These are phyloP conservation scores for Drosophila tanythrix DNA, from an alignment of 2,888 invertebrate genomes.

Conservation along the genomic window DNA sequence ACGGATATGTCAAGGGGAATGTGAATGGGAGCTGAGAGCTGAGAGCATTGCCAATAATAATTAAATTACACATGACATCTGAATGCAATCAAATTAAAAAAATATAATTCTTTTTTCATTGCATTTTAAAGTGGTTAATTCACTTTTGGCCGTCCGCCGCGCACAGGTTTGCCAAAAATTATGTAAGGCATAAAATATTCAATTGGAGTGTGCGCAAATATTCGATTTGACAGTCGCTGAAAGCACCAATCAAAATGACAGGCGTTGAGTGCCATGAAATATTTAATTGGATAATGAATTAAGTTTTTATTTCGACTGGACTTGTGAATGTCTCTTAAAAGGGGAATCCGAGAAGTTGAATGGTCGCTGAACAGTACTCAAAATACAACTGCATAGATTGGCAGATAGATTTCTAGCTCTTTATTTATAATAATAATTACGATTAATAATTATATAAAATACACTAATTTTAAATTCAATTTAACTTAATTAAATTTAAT, in stretches of 20 bases:
- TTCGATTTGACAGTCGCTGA: conserved; percentile 38
- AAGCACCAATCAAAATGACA: conserved; percentile 20
- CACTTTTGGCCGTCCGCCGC: not conserved
- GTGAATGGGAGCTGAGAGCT: conserved; percentile 4
- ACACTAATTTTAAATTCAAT: not conserved
- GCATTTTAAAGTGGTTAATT: conserved; percentile 20
- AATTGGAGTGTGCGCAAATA: conserved; percentile 24
- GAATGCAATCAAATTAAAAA: conserved; percentile 64
- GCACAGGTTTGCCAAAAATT: conserved; percentile 20
- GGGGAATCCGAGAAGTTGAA: not conserved
- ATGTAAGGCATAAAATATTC: conserved; percentile 43
- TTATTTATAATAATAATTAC: not conserved
- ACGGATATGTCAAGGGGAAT: conserved; percentile 5
- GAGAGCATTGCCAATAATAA: conserved; percentile 43
- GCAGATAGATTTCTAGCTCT: not conserved
- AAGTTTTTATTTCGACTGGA: not conserved
- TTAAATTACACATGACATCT: conserved; percentile 64
- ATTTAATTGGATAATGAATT: conserved; percentile 22
- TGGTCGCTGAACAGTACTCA: not conserved
- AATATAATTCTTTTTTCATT: conserved; percentile 39
- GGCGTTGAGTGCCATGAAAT: conserved; percentile 18
- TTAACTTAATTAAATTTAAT: not conserved
- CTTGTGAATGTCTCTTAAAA: conserved; percentile 7
- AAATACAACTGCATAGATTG: not conserved
- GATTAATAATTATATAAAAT: not conserved